Percentiles rank a stretch among this genome's conserved stretches.
Conservation (phyloP, 2,888 invertebrate genomes). For the Zaprionus bogoriensis region DNA sequence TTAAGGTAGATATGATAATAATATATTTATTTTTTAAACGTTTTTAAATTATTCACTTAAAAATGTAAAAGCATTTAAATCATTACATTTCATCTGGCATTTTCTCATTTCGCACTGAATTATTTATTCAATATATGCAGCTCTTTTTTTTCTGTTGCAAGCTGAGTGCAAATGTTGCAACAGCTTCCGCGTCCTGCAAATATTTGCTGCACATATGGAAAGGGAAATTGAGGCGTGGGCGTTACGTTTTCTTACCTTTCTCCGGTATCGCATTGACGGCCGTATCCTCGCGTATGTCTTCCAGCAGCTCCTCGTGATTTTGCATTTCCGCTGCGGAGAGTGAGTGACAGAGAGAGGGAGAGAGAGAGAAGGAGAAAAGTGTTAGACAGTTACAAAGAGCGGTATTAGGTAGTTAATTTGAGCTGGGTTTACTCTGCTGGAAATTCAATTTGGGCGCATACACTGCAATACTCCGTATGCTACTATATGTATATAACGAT, state of each 20-base stretch:
- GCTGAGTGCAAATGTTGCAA: not conserved
- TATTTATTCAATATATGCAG: not conserved
- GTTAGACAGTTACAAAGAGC: conserved; percentile 42
- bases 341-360: not conserved
- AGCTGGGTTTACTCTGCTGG: conserved; percentile 38
- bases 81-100: too few relatives aligned
- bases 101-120: not conserved
- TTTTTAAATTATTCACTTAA: too few relatives aligned
- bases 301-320: conserved; percentile 82
- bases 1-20: too few relatives aligned
- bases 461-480: not conserved
- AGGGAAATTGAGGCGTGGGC: not conserved
- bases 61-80: too few relatives aligned
- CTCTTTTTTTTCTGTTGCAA: not conserved
- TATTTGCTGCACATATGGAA: not conserved
- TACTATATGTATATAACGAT: not conserved
- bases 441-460: conserved; percentile 62
- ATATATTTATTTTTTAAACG: too few relatives aligned
- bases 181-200: not conserved
- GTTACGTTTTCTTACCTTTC: conserved; percentile 78
- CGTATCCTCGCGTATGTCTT: conserved; percentile 82
- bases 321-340: conserved; percentile 76
- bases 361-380: not conserved
- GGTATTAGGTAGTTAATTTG: conserved; percentile 56
- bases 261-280: conserved; percentile 82